phyloP scores from a whole-genome alignment of 2,113 vertebrate genomes.

The Plecturocebus donacophilus region DNA sequence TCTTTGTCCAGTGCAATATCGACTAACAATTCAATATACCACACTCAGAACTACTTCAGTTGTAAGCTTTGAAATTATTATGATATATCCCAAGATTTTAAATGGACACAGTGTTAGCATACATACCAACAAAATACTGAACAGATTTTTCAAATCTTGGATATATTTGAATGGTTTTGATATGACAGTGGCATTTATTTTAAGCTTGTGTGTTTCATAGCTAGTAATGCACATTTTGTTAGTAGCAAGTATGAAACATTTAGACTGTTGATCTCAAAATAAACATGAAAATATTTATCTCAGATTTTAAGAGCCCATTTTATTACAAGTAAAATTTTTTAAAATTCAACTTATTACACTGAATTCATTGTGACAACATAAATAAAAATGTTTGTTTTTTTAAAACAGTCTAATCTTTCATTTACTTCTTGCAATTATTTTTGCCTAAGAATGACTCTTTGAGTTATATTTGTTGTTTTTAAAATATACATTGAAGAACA shows the following conservation, averaged over 20 bases:
- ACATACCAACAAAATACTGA: slow-evolving; percentile 20
- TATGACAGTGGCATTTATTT: slow-evolving; percentile 47
- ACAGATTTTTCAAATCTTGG: slow-evolving; percentile 43
- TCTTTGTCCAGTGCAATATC: neutral
- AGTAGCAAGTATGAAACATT: neutral
- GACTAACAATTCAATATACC: neutral
- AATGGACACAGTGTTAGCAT: neutral
- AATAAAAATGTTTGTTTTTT: neutral
- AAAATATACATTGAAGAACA: neutral
- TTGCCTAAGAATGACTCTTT: neutral
- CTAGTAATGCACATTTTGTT: slow-evolving; percentile 47
- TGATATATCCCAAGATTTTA: slow-evolving; percentile 45
- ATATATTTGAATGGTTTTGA: slow-evolving; percentile 35
- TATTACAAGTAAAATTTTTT: slow-evolving; percentile 3
- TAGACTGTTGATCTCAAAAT: slow-evolving; percentile 42
- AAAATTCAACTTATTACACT: neutral
- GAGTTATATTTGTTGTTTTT: neutral
- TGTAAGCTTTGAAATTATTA: slow-evolving; percentile 26
- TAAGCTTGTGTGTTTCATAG: slow-evolving; percentile 48
- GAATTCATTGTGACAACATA: neutral
- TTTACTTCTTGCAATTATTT: slow-evolving; percentile 10
- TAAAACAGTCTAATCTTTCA: neutral
- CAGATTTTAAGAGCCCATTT: neutral
- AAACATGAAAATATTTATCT: slow-evolving; percentile 4
- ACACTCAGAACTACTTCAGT: neutral